Evolutionary conservation across 1,140 invertebrate species (phyloP).

Genomic region (Habropoda laboriosa): DNA sequence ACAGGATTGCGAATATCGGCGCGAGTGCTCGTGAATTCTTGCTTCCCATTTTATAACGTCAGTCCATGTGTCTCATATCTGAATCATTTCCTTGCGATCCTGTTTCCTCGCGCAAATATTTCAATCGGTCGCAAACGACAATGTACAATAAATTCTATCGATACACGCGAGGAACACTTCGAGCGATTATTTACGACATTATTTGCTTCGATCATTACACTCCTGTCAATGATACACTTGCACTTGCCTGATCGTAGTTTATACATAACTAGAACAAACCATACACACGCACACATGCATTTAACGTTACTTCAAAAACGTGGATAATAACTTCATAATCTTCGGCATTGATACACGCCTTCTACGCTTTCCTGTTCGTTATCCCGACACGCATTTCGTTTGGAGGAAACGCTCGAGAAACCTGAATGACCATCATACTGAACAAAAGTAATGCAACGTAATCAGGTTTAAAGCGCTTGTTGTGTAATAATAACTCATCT

Average conservation of each 20-base stretch:
- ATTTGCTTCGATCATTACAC: not conserved
- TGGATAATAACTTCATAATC: slow-evolving; percentile 2
- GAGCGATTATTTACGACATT: not conserved
- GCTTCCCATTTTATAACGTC: not conserved
- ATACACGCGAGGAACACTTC: not conserved
- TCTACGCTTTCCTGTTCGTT: slow-evolving; percentile 3
- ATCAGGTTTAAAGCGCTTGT: not conserved
- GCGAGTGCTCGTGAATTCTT: not conserved
- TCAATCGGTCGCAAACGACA: not conserved
- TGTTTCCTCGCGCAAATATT: not conserved
- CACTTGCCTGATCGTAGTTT: slow-evolving; percentile 9
- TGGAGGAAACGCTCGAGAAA: not conserved
- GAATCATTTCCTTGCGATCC: no score
- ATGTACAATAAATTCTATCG: not conserved
- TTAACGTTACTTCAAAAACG: slow-evolving; percentile 17
- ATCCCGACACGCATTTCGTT: not conserved
- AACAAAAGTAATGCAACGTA: slow-evolving; percentile 26
- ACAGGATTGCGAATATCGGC: slow-evolving; percentile 23
- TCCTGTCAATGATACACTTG: not conserved
- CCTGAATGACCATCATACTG: not conserved
- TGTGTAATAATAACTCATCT: slow-evolving; percentile 5
- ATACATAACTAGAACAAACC: slow-evolving; percentile 23
- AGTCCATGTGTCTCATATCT: no score
- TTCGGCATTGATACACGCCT: slow-evolving; percentile 9
- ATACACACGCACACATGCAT: slow-evolving; percentile 18